A percentile compares a stretch with the other conserved stretches of the same genome.
Evolutionary conservation across 2,888 invertebrate species (phyloP).

Genomic region (Phengaris alcon): DNA sequence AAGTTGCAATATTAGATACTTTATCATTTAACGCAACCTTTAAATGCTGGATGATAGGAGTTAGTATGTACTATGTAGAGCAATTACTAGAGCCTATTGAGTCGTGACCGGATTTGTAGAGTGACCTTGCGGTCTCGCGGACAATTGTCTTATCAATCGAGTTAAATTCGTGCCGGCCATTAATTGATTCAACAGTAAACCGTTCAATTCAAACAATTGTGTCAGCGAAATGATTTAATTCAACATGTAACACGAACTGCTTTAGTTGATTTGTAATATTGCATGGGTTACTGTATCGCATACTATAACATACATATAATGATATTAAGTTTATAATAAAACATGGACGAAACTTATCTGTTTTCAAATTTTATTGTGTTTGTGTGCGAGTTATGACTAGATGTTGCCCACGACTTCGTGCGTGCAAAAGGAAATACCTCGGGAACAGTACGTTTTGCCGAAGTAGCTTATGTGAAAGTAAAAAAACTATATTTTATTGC

Average conservation of each 20-base stretch:
- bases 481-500: too few relatives aligned
- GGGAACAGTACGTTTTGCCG: too few relatives aligned
- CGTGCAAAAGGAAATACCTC: too few relatives aligned
- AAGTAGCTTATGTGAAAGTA: too few relatives aligned
- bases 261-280: not conserved
- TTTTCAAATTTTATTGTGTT: too few relatives aligned
- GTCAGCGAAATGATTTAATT: constrained; percentile 9
- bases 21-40: not conserved
- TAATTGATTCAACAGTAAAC: constrained; percentile 32
- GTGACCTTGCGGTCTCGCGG: constrained; percentile 27
- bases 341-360: too few relatives aligned
- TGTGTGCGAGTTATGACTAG: too few relatives aligned
- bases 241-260: constrained; percentile 4
- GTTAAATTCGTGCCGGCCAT: constrained; percentile 27
- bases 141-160: constrained; percentile 29
- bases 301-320: too few relatives aligned
- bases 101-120: constrained; percentile 36
- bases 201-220: constrained; percentile 27
- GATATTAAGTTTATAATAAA: too few relatives aligned
- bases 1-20: not conserved
- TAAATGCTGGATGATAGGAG: constrained; percentile 16
- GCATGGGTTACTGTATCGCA: too few relatives aligned
- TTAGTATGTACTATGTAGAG: constrained; percentile 32
- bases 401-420: too few relatives aligned
- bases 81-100: constrained; percentile 34